phyloP scores from a whole-genome alignment of 2,113 vertebrate species.

The Ictalurus punctatus region DNA sequence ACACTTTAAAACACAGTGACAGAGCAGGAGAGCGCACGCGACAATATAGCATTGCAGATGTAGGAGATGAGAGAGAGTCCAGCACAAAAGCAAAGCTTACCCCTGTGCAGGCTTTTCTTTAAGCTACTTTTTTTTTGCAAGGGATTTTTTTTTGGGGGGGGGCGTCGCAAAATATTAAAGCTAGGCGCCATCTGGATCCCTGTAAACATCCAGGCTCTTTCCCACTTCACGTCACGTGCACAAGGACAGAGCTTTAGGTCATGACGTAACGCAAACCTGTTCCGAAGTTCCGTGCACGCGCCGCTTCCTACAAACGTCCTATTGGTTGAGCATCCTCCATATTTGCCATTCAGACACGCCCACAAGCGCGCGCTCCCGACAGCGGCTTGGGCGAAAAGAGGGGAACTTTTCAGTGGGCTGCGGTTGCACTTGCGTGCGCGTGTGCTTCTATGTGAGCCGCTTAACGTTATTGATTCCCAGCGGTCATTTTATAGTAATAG shows the following conservation, averaged over 20 bases:
- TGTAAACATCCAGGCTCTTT: background rate
- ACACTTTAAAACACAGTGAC: too few relatives aligned
- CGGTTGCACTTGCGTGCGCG: background rate
- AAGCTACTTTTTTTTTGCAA: too few relatives aligned
- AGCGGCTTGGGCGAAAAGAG: background rate
- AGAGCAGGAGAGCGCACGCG: too few relatives aligned
- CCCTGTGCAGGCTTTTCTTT: too few relatives aligned
- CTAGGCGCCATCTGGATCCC: too few relatives aligned
- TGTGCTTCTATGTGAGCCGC: background rate
- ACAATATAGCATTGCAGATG: too few relatives aligned
- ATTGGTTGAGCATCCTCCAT: background rate
- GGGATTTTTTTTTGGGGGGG: background rate
- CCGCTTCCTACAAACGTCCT: background rate
- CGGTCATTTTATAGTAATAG: background rate
- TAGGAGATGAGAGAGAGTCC: too few relatives aligned
- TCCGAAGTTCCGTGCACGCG: background rate
- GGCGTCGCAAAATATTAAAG: background rate
- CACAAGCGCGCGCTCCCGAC: background rate
- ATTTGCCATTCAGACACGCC: slow-evolving; percentile 1
- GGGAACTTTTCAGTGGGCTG: background rate
- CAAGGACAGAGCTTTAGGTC: too few relatives aligned
- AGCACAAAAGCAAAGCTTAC: too few relatives aligned
- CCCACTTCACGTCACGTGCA: background rate
- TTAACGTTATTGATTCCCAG: background rate
- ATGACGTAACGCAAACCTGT: slow-evolving; percentile 11